Evolutionary conservation across 2,888 invertebrate species (phyloP).

Genomic region (Sesamia inferens): DNA sequence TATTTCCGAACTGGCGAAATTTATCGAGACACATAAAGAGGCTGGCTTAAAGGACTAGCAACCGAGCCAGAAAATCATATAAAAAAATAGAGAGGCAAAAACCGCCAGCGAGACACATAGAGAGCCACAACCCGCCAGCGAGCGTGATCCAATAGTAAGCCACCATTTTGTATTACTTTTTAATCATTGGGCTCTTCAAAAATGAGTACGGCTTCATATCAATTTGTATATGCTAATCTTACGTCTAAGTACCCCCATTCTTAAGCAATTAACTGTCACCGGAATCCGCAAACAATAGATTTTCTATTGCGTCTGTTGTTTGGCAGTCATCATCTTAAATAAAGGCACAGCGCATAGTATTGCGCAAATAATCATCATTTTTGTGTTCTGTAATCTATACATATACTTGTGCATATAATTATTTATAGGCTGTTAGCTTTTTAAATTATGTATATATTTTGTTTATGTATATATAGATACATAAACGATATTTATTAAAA

Average conservation of each 20-base stretch:
- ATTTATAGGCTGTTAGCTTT: too few species aligned
- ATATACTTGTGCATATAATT: too few species aligned
- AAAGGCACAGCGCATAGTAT: background rate
- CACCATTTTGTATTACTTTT: conserved; percentile 34
- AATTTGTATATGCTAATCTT: background rate
- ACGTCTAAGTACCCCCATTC: background rate
- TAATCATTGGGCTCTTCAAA: background rate
- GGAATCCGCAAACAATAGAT: too few species aligned
- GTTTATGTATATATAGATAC: too few species aligned
- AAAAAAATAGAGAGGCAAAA: conserved; percentile 16
- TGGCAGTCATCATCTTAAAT: too few species aligned
- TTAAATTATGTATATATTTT: too few species aligned
- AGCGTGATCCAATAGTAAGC: background rate
- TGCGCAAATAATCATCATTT: too few species aligned
- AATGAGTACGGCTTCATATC: background rate
- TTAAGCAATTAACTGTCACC: background rate
- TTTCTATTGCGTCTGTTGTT: too few species aligned
- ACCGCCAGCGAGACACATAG: background rate
- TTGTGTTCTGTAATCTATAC: too few species aligned
- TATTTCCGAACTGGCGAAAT: conserved; percentile 42
- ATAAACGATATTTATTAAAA: background rate
- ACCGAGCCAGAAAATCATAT: too few species aligned
- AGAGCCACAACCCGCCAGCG: conserved; percentile 11
- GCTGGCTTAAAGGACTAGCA: too few species aligned
- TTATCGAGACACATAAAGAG: conserved; percentile 27